phyloP scores from a whole-genome alignment of 2,797 vertebrate genomes.

The Gymnothorax reevesii region DNA sequence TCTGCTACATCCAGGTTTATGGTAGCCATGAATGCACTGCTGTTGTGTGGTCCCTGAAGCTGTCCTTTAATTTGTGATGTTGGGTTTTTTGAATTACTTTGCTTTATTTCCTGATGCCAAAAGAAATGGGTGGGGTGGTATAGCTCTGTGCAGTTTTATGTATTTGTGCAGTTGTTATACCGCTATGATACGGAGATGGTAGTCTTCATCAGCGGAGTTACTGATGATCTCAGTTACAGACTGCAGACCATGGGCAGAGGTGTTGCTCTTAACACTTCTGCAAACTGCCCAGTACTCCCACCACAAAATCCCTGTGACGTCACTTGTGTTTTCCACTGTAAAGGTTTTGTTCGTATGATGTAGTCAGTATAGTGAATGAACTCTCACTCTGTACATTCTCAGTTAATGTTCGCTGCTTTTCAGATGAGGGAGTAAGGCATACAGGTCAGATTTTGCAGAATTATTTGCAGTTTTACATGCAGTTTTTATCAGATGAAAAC shows the following conservation, averaged over 20 bases:
- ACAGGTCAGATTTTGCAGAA: slow-evolving; percentile 18
- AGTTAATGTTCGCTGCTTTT: neutral
- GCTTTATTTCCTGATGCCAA: slow-evolving; percentile 69
- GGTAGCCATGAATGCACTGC: slow-evolving; percentile 37
- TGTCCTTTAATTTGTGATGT: slow-evolving; percentile 49
- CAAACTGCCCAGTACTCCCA: slow-evolving; percentile 54
- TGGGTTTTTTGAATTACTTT: slow-evolving; percentile 58
- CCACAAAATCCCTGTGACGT: slow-evolving; percentile 1
- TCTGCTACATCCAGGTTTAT: slow-evolving; percentile 42
- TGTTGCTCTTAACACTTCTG: slow-evolving; percentile 46
- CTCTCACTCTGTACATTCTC: neutral
- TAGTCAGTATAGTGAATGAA: neutral
- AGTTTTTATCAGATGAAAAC: slow-evolving; percentile 16
- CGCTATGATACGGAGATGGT: slow-evolving; percentile 6
- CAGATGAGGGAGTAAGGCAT: slow-evolving; percentile 5
- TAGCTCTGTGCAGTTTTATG: slow-evolving; percentile 55
- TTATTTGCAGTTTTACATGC: slow-evolving; percentile 7
- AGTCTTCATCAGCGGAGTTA: slow-evolving; percentile 50
- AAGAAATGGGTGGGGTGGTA: slow-evolving; percentile 45
- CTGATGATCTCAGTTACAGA: slow-evolving; percentile 57
- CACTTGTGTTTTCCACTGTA: neutral
- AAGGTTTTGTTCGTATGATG: neutral
- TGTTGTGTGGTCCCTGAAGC: slow-evolving; percentile 48
- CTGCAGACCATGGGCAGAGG: slow-evolving; percentile 55
- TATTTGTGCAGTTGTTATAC: slow-evolving; percentile 51